phyloP scores from a whole-genome alignment of 2,113 vertebrate genomes.

The Heterotilapia buettikoferi region DNA sequence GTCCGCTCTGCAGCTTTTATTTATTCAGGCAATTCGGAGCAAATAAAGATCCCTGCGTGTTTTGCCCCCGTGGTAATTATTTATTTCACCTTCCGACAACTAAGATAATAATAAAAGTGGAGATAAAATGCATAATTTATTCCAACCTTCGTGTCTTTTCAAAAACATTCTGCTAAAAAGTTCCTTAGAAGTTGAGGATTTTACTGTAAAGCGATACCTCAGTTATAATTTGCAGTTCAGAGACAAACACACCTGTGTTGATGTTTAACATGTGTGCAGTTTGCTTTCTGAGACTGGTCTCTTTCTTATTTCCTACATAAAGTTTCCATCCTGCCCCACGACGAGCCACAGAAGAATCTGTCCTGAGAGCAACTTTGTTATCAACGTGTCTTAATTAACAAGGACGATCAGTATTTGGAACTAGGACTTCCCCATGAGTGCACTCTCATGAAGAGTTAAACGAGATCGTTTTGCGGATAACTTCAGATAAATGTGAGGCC shows the following conservation, averaged over 20 bases:
- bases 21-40: neutral
- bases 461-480: neutral
- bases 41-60: neutral
- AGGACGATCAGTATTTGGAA: neutral
- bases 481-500: neutral
- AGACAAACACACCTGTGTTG: neutral
- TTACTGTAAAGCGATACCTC: neutral
- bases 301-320: neutral
- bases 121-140: neutral
- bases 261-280: neutral
- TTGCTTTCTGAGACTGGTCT: neutral
- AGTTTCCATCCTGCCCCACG: neutral
- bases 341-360: neutral
- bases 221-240: neutral
- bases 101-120: neutral
- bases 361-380: constrained; percentile 14
- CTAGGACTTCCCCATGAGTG: neutral
- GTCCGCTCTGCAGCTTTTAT: neutral
- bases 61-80: neutral
- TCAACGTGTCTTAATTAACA: constrained; percentile 14
- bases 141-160: neutral
- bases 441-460: neutral
- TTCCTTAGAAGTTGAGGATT: neutral
- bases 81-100: neutral
- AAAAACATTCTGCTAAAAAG: neutral